Evolutionary conservation across 2,113 vertebrate species (phyloP).

Genomic region (Coracopsis vasa): DNA sequence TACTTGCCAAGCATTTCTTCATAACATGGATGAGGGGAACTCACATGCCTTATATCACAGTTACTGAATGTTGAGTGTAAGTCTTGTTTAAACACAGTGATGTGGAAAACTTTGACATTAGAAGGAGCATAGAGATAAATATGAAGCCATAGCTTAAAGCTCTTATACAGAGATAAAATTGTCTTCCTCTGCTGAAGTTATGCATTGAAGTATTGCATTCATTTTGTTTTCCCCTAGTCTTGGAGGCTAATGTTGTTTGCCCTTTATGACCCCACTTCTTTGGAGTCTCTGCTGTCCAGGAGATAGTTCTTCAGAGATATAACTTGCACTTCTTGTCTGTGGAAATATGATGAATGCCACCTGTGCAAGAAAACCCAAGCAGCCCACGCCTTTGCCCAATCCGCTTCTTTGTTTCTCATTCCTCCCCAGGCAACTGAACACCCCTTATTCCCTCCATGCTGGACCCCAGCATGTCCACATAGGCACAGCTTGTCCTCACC

Average conservation of each 20-base stretch:
- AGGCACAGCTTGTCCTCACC: background rate
- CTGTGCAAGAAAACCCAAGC: background rate
- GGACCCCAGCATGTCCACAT: background rate
- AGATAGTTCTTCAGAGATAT: background rate
- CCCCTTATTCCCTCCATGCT: background rate
- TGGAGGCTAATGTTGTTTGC: background rate
- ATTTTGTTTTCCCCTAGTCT: background rate
- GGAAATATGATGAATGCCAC: background rate
- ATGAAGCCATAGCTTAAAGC: background rate
- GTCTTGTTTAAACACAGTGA: background rate
- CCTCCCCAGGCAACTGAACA: background rate
- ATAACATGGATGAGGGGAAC: background rate
- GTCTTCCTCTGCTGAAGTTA: background rate
- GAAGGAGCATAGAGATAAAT: background rate
- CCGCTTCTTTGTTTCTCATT: background rate
- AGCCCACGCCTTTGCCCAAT: background rate
- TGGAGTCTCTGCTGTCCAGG: background rate
- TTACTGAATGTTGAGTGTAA: background rate
- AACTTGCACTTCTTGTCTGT: background rate
- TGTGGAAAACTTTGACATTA: background rate
- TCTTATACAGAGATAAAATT: background rate
- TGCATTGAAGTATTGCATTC: background rate
- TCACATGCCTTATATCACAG: background rate
- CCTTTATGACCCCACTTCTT: background rate
- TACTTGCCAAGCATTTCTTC: background rate